Conservation (phyloP, 2,888 invertebrate genomes). For the Gibbula magus region DNA sequence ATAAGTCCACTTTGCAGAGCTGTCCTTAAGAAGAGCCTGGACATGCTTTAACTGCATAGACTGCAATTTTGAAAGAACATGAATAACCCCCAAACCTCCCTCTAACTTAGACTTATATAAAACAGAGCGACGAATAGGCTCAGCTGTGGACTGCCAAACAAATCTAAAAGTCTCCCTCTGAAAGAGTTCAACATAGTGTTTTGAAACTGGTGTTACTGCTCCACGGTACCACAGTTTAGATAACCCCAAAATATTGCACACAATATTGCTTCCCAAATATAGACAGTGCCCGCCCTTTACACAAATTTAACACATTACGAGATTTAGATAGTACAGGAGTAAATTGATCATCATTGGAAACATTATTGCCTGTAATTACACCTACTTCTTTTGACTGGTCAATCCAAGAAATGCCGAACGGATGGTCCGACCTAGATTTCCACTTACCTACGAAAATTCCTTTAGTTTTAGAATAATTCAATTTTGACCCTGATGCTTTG, state of each 20-base stretch:
- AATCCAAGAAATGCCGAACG: slow-evolving; percentile 38
- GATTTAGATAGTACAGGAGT: slow-evolving; percentile 22
- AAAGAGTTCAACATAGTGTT: neutral
- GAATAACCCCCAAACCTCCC: slow-evolving; percentile 21
- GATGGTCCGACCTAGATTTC: slow-evolving; percentile 21
- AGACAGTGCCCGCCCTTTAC: slow-evolving; percentile 4
- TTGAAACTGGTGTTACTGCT: neutral
- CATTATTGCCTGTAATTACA: slow-evolving; percentile 33
- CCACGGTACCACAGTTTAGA: slow-evolving; percentile 23
- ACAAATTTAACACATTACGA: neutral
- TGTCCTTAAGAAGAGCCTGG: slow-evolving; percentile 16
- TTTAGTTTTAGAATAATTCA: slow-evolving; percentile 21
- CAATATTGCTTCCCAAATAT: slow-evolving; percentile 30
- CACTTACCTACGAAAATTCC: slow-evolving; percentile 24
- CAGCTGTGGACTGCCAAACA: neutral
- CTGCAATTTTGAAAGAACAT: slow-evolving; percentile 9
- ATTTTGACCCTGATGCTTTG: too few species aligned
- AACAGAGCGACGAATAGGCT: slow-evolving; percentile 1
- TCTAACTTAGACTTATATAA: neutral
- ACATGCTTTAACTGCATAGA: slow-evolving; percentile 12
- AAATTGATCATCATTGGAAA: slow-evolving; percentile 34
- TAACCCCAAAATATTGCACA: slow-evolving; percentile 14
- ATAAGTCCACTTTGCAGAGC: slow-evolving; percentile 29
- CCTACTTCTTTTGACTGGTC: slow-evolving; percentile 39
- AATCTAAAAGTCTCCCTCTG: neutral